Percentiles rank a stretch among this genome's conserved stretches.
These are phyloP conservation scores for Erannis defoliaria DNA, from an alignment of 2,888 invertebrate species.

Conservation along the genomic window DNA sequence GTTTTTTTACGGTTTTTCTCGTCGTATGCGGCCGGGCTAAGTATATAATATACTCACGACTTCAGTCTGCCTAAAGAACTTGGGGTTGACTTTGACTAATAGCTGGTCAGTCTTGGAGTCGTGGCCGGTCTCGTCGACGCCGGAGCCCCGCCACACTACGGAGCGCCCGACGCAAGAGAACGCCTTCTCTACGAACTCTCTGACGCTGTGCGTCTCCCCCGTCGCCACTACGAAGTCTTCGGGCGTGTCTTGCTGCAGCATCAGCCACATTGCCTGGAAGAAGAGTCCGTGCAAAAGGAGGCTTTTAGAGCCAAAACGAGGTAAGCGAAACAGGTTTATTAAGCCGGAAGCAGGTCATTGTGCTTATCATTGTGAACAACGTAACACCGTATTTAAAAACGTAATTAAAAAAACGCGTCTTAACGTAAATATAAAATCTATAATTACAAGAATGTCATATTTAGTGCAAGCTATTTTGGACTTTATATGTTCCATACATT, in stretches of 20 bases:
- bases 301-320: too few species aligned
- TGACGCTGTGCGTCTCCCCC: constrained; percentile 97
- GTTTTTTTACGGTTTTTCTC: too few species aligned
- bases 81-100: constrained; percentile 95
- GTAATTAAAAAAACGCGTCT: too few species aligned
- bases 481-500: too few species aligned
- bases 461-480: too few species aligned
- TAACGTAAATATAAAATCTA: too few species aligned
- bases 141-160: constrained; percentile 94
- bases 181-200: constrained; percentile 97
- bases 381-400: too few species aligned
- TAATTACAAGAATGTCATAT: too few species aligned
- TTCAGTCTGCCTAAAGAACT: constrained; percentile 99
- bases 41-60: constrained; percentile 90
- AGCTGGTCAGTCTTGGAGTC: constrained; percentile 91
- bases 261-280: constrained; percentile 98
- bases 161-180: constrained; percentile 92
- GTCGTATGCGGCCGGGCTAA: too few species aligned
- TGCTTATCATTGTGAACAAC: too few species aligned
- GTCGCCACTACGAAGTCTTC: constrained; percentile 99
- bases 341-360: too few species aligned
- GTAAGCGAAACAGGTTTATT: too few species aligned
- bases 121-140: constrained; percentile 91
- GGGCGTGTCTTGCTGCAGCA: constrained; percentile 96
- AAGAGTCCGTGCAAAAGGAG: background rate